Conservation (phyloP, 2,888 invertebrate species). For the Xestobium rufovillosum region DNA sequence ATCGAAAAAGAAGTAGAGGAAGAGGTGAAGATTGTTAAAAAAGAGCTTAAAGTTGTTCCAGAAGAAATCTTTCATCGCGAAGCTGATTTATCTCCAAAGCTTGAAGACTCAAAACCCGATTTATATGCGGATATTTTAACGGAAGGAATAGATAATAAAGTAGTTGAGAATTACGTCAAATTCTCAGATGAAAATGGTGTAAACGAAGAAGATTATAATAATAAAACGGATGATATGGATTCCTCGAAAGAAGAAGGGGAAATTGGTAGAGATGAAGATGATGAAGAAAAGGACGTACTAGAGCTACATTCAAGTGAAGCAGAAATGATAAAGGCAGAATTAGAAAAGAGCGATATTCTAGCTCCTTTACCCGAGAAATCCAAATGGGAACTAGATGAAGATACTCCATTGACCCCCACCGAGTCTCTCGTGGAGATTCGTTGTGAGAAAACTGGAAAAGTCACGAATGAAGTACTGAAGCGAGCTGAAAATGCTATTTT, state of each 20-base stretch:
- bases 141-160: constrained; percentile 51
- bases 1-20: constrained; percentile 41
- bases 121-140: constrained; percentile 50
- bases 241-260: constrained; percentile 25
- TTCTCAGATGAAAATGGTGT: constrained; percentile 31
- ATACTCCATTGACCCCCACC: constrained; percentile 41
- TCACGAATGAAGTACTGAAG: constrained; percentile 81
- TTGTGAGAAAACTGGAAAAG: constrained; percentile 54
- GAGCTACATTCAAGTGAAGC: constrained; percentile 53
- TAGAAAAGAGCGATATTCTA: constrained; percentile 51
- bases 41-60: constrained; percentile 45
- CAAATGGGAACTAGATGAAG: constrained; percentile 82
- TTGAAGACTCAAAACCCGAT: constrained; percentile 33
- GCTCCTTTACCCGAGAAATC: constrained; percentile 73
- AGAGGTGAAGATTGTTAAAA: constrained; percentile 41
- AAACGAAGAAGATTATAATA: constrained; percentile 15
- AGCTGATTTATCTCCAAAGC: constrained; percentile 32
- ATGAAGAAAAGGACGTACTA: constrained; percentile 49
- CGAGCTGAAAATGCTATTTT: constrained; percentile 88
- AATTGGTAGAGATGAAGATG: constrained; percentile 36
- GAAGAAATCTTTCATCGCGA: constrained; percentile 25
- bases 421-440: constrained; percentile 31
- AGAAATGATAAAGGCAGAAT: constrained; percentile 47
- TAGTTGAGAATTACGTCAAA: constrained; percentile 52
- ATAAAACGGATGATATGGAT: constrained; percentile 23